These are phyloP conservation scores for Tillus elongatus DNA, from an alignment of 2,888 invertebrate species.

Conservation along the genomic window DNA sequence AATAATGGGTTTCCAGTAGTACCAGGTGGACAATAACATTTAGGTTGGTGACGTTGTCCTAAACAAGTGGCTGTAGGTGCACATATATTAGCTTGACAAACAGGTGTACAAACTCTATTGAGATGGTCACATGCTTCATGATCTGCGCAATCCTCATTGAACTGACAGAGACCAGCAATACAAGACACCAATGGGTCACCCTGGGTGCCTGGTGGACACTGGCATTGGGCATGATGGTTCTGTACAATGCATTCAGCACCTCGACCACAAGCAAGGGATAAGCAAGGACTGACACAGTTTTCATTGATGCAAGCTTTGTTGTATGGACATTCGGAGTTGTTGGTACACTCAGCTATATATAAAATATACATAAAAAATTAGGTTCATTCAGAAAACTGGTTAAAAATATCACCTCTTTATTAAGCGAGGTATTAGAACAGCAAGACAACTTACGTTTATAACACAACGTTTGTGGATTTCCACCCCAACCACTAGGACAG, in stretches of 20 bases:
- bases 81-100: conserved; percentile 74
- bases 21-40: conserved; percentile 67
- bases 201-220: conserved; percentile 76
- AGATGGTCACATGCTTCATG: conserved; percentile 76
- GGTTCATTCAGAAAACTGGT: not conserved
- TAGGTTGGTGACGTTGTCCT: conserved; percentile 65
- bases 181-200: conserved; percentile 76
- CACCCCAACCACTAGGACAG: conserved; percentile 78
- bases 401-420: conserved; percentile 3
- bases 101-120: conserved; percentile 73
- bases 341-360: conserved; percentile 66
- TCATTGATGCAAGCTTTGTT: conserved; percentile 71
- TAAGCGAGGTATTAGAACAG: not conserved
- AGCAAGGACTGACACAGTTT: conserved; percentile 73
- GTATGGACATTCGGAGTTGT: conserved; percentile 73
- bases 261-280: conserved; percentile 60
- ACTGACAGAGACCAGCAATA: conserved; percentile 73
- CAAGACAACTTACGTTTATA: conserved; percentile 66
- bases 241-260: conserved; percentile 68
- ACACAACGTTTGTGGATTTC: conserved; percentile 77
- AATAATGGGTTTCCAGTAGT: conserved; percentile 71
- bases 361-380: too few relatives aligned
- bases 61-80: conserved; percentile 68
- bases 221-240: conserved; percentile 70
- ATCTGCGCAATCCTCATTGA: conserved; percentile 81